These are phyloP conservation scores for Aurelia coerulea DNA, from an alignment of 30 jellyfish, hydroid and myxozoan species.

Conservation along the genomic window DNA sequence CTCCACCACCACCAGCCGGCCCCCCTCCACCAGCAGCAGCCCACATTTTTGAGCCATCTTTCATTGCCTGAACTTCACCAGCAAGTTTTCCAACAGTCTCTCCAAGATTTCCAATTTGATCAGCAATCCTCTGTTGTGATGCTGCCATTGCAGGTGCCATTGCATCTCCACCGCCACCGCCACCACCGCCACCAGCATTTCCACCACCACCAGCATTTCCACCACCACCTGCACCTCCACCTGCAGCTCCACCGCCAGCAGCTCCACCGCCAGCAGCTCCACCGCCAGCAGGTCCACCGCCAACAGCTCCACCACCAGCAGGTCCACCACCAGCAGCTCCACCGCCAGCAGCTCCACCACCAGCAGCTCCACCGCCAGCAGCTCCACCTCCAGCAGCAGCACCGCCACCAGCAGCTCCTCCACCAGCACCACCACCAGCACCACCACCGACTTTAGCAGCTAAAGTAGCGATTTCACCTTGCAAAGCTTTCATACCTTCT, in stretches of 20 bases:
- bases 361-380: constrained; percentile 85
- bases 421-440: constrained; percentile 3
- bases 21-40: constrained; percentile 79
- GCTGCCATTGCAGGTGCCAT: constrained; percentile 77
- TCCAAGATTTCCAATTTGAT: constrained; percentile 62
- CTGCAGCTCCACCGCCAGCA: constrained; percentile 85
- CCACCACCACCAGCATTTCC: constrained; percentile 78
- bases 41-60: constrained; percentile 72
- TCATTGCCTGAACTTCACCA: constrained; percentile 92
- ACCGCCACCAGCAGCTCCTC: no score
- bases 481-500: constrained; percentile 71
- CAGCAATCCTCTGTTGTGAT: constrained; percentile 60
- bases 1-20: constrained; percentile 65
- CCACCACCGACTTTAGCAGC: constrained; percentile 70
- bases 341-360: constrained; percentile 25
- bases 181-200: neutral
- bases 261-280: constrained; percentile 82
- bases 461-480: constrained; percentile 49
- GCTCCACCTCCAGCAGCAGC: constrained; percentile 48
- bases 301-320: neutral
- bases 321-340: no score
- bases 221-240: constrained; percentile 78
- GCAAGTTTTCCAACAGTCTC: constrained; percentile 82
- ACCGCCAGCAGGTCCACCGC: constrained; percentile 54
- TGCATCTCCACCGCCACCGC: constrained; percentile 74